Percentiles rank a stretch among this genome's conserved stretches.
Evolutionary conservation across 2,888 invertebrate genomes (phyloP).

Genomic region (Aphodius granarius): DNA sequence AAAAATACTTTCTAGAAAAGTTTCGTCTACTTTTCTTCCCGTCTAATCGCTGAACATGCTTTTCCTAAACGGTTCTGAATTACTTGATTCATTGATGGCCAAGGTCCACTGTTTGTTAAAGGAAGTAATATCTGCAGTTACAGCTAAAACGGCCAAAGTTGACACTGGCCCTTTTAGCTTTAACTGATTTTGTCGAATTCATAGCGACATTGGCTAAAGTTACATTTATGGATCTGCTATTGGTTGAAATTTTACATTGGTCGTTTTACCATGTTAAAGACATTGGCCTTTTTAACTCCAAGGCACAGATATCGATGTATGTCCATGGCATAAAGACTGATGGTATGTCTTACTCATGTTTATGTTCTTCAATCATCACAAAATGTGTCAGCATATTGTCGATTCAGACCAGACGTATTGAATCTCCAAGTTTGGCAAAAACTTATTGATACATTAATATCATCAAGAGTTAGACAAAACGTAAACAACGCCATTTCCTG

Average conservation of each 20-base stretch:
- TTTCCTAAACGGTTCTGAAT: background rate
- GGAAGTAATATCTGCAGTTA: background rate
- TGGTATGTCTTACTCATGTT: no score
- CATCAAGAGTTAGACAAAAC: no score
- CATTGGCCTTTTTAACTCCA: slow-evolving; percentile 6
- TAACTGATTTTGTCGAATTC: background rate
- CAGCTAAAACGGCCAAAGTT: background rate
- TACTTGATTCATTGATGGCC: background rate
- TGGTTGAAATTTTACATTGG: background rate
- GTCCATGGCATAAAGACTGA: no score
- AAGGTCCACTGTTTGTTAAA: background rate
- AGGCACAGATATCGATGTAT: slow-evolving; percentile 5
- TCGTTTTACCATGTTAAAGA: background rate
- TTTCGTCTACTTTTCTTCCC: no score
- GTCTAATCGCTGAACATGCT: background rate
- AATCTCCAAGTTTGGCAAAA: no score
- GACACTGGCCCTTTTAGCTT: background rate
- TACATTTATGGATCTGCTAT: no score
- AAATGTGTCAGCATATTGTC: no score
- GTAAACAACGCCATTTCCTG: no score
- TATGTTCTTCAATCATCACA: no score
- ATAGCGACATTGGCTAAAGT: background rate
- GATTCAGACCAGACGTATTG: no score
- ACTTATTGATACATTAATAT: no score
- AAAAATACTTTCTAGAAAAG: no score